Percentiles rank a stretch among this genome's conserved stretches.
These are phyloP conservation scores for Galeopterus variegatus DNA, from an alignment of 2,113 vertebrate species.

Conservation along the genomic window DNA sequence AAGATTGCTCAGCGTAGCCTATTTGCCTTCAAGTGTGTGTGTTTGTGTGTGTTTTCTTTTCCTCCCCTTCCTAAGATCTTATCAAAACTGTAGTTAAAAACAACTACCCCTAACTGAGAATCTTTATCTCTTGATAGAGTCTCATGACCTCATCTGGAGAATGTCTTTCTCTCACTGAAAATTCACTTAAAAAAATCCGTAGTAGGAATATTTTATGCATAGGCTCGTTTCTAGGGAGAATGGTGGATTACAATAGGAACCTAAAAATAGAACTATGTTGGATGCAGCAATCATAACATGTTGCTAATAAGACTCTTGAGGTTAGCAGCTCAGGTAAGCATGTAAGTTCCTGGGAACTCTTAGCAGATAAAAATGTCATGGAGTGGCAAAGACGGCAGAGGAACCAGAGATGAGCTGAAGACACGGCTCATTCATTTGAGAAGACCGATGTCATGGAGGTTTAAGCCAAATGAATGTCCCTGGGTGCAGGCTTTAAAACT, in stretches of 20 bases:
- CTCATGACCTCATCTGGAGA: background rate
- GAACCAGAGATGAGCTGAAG: constrained; percentile 61
- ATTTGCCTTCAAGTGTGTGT: background rate
- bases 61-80: background rate
- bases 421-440: constrained; percentile 68
- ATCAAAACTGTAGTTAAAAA: background rate
- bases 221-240: constrained; percentile 79
- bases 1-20: background rate
- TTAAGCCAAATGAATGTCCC: constrained; percentile 44
- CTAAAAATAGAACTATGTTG: constrained; percentile 48
- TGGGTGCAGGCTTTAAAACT: constrained; percentile 86
- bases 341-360: constrained; percentile 50
- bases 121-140: background rate
- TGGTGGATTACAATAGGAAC: constrained; percentile 59
- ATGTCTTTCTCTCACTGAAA: background rate
- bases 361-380: constrained; percentile 60
- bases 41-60: too few relatives aligned
- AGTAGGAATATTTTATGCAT: background rate
- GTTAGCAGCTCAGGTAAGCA: constrained; percentile 65
- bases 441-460: constrained; percentile 72
- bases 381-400: background rate
- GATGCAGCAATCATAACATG: background rate
- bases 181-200: background rate
- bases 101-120: background rate
- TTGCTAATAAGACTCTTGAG: constrained; percentile 68